Conservation (phyloP, 2,888 invertebrate genomes). For the Xiphydria camelus region DNA sequence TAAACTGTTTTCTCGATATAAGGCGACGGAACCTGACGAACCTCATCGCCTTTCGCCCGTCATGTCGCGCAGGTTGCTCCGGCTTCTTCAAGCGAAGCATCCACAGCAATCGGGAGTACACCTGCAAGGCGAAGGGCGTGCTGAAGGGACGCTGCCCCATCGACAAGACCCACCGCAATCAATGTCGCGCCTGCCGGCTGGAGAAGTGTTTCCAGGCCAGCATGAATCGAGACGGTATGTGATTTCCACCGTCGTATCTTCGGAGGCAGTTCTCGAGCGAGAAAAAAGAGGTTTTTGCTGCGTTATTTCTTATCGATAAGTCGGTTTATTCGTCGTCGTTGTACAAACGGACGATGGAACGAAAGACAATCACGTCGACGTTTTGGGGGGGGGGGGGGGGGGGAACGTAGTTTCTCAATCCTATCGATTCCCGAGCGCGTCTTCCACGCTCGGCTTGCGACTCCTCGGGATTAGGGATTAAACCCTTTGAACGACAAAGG, state of each 20-base stretch:
- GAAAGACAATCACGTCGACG: too few species aligned
- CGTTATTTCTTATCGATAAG: too few species aligned
- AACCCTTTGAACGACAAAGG: constrained; percentile 30
- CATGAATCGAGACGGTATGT: constrained; percentile 98
- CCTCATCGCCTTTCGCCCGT: too few species aligned
- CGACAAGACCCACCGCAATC: constrained; percentile 96
- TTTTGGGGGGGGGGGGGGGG: too few species aligned
- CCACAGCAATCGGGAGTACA: constrained; percentile 93
- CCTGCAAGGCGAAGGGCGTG: constrained; percentile 94
- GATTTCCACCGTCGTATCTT: too few species aligned
- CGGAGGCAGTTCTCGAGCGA: too few species aligned
- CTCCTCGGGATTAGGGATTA: constrained; percentile 32
- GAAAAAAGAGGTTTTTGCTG: too few species aligned
- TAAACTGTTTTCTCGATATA: too few species aligned
- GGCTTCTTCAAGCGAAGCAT: constrained; percentile 97
- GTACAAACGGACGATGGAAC: too few species aligned
- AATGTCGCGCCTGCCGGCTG: constrained; percentile 93
- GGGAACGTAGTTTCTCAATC: constrained; percentile 24
- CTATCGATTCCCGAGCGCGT: constrained; percentile 35
- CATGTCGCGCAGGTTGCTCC: constrained; percentile 84
- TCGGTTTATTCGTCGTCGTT: too few species aligned
- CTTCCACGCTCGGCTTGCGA: constrained; percentile 32
- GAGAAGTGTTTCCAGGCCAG: constrained; percentile 94
- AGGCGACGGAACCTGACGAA: too few species aligned
- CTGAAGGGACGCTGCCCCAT: constrained; percentile 92